Evolutionary conservation across 1,140 invertebrate genomes (phyloP), one percentile per base, ranked within the genome.

Genomic region (Papilio polytes): DNA sequence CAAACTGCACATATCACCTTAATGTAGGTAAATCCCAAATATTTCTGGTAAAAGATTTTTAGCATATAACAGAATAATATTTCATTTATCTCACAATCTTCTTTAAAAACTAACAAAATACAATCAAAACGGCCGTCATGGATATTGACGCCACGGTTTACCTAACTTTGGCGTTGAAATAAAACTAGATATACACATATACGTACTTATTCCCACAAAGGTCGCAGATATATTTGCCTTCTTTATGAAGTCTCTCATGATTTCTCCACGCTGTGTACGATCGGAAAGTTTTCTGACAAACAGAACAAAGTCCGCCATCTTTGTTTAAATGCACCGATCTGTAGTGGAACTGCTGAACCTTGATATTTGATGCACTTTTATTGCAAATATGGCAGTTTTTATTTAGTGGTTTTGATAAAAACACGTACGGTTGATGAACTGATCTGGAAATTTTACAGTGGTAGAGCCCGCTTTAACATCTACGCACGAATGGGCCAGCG

Each of bases 321-420:
- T 90, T 89, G 7, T 88, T 85, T 53, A 94, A 89, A 84, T 94
- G 91, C 9, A 84, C 85, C 31, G 87, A 85, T 46, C 92, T 87
- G 36, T 92, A 92, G 80, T 92, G 92, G 78, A 88, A 93, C 82
- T 93, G 86, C 1, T 92, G 82, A 3, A 78, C 80, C 31, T 85
- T 74, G 3, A 80, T 48, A 8, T 87, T 83, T 9, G 44, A 36
- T 22, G 59, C 82, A 15, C 59, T 85, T 53, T 81, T 85, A 31
- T 87, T 46, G 76, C 91, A 91, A 18, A 85, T 79, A 26, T 87
- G 87, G 80, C 91, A 93, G 15, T 2, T 20, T 22, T n/a, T 78
- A 36, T 78, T 78, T 6, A 36, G 12, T n/a, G 44, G 20, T 59
- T 78, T 78, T 44, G 77, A 78, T 6, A 44, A 78, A 22, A 78